Evolutionary conservation across 2,888 invertebrate genomes (phyloP).

Genomic region (Cheilosia scutellata): DNA sequence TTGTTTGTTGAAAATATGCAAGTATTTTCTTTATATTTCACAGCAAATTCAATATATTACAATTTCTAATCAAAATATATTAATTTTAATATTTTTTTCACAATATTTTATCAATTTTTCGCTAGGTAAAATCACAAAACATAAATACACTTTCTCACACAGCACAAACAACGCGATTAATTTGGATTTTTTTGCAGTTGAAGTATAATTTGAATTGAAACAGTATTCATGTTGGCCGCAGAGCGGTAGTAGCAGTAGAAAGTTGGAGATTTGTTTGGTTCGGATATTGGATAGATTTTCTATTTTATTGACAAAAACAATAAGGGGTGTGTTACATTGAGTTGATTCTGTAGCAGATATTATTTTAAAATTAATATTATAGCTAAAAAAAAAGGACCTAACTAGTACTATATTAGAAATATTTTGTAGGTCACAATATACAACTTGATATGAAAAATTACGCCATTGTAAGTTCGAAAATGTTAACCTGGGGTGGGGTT

Average conservation of each 20-base stretch:
- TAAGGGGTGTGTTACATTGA: background rate
- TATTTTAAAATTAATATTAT: too few relatives aligned
- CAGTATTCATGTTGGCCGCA: slow-evolving; percentile 4
- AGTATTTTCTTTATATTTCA: background rate
- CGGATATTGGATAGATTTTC: slow-evolving; percentile 9
- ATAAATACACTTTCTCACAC: slow-evolving; percentile 7
- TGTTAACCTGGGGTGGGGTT: too few relatives aligned
- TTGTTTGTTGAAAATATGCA: slow-evolving; percentile 43
- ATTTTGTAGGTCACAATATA: too few relatives aligned
- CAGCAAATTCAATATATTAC: background rate
- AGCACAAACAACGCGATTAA: slow-evolving; percentile 68
- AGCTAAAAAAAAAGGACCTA: too few relatives aligned
- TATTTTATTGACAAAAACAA: background rate
- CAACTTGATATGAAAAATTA: too few relatives aligned
- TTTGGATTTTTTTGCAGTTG: slow-evolving; percentile 71
- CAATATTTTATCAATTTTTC: slow-evolving; percentile 47
- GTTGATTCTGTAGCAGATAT: too few relatives aligned
- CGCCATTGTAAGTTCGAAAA: too few relatives aligned
- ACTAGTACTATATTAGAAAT: too few relatives aligned
- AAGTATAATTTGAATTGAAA: slow-evolving; percentile 63
- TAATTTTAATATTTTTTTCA: slow-evolving; percentile 19
- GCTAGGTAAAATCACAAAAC: slow-evolving; percentile 4
- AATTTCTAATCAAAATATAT: background rate
- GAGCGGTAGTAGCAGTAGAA: slow-evolving; percentile 23
- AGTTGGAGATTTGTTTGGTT: background rate